Conservation (phyloP, 2,113 vertebrate genomes). For the Spermophilus dauricus region DNA sequence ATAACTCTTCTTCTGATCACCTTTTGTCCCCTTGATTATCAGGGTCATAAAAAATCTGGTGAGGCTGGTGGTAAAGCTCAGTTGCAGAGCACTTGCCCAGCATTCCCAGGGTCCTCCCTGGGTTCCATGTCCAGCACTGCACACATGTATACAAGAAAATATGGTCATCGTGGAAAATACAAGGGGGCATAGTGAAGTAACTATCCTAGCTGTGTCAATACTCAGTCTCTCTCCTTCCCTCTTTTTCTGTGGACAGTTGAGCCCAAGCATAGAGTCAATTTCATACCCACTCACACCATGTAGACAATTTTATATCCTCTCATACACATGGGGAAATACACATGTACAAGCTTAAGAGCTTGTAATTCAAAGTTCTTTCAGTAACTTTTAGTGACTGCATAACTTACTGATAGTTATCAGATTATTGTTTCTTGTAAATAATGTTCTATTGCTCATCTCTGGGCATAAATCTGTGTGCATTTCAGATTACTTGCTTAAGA, state of each 20-base stretch:
- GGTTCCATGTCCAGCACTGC: neutral
- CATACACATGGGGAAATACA: too few relatives aligned
- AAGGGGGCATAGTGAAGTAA: neutral
- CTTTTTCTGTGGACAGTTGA: neutral
- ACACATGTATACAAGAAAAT: neutral
- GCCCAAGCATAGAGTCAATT: neutral
- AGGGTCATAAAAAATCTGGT: neutral
- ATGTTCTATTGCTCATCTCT: neutral
- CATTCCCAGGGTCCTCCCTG: too few relatives aligned
- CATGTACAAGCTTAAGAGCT: too few relatives aligned
- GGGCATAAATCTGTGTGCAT: neutral
- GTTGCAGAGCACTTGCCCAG: neutral
- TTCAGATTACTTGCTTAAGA: neutral
- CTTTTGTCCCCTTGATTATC: neutral
- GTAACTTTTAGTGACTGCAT: neutral
- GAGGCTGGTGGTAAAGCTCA: neutral
- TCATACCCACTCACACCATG: too few relatives aligned
- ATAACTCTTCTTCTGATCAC: neutral
- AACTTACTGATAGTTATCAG: neutral
- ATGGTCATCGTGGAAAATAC: neutral
- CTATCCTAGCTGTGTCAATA: neutral
- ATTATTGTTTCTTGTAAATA: neutral
- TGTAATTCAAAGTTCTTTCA: neutral
- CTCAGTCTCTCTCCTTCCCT: too few relatives aligned
- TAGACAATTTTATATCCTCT: neutral